Percentiles rank a stretch among this genome's conserved stretches.
phyloP scores from a whole-genome alignment of 2,797 vertebrate species.

The Miichthys miiuy region DNA sequence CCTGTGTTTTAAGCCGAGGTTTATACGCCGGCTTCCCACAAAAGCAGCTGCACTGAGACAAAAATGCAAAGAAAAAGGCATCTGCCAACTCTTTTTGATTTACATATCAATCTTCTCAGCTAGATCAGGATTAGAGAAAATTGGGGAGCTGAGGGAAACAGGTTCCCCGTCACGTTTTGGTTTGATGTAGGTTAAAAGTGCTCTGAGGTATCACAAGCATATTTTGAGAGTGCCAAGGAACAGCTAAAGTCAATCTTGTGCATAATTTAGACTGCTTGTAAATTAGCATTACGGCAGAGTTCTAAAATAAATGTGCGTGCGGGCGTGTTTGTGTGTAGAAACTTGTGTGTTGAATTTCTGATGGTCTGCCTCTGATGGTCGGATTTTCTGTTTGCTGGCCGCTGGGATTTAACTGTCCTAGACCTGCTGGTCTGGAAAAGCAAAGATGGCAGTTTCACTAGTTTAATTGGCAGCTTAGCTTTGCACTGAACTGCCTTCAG shows the following conservation, averaged over 20 bases:
- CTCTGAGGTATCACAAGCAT: constrained; percentile 21
- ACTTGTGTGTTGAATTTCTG: constrained; percentile 18
- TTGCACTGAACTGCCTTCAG: constrained; percentile 40
- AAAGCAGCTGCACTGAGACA: constrained; percentile 30
- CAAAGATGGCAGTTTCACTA: constrained; percentile 47
- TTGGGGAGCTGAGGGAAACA: constrained; percentile 21
- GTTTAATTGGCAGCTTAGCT: constrained; percentile 56
- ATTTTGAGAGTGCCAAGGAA: constrained; percentile 23
- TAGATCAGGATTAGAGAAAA: constrained; percentile 39
- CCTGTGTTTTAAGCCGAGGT: constrained; percentile 21
- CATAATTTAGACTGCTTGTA: constrained; percentile 34
- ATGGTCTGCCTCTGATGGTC: constrained; percentile 24
- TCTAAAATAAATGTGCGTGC: background rate
- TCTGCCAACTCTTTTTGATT: constrained; percentile 4
- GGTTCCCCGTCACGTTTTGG: constrained; percentile 7
- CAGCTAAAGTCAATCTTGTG: constrained; percentile 18
- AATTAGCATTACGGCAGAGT: constrained; percentile 17
- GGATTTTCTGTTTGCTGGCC: constrained; percentile 16
- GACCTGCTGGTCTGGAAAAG: constrained; percentile 56
- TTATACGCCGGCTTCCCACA: background rate
- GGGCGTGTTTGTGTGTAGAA: background rate
- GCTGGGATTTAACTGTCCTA: constrained; percentile 54
- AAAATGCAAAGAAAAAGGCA: constrained; percentile 20
- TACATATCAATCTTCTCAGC: constrained; percentile 25
- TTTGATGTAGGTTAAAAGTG: constrained; percentile 42